phyloP scores from a whole-genome alignment of 2,113 vertebrate species.

The Aythya baeri region DNA sequence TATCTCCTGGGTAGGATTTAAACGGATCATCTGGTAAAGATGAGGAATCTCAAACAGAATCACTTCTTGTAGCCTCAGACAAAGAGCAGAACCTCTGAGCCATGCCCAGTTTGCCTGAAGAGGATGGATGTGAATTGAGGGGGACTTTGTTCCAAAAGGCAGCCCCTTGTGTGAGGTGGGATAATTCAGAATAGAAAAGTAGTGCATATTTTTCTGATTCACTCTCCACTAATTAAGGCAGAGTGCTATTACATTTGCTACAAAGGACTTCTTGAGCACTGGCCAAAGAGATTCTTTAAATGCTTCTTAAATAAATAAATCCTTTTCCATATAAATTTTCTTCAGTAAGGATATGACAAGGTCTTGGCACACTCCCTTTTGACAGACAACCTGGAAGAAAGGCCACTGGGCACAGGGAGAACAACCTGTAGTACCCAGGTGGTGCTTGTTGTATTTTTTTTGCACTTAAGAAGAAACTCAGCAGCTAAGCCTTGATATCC shows the following conservation, averaged over 20 bases:
- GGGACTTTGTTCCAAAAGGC: neutral
- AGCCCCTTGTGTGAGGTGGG: neutral
- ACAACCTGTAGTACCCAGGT: neutral
- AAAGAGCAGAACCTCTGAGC: neutral
- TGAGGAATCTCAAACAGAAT: neutral
- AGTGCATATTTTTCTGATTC: neutral
- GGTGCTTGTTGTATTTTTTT: neutral
- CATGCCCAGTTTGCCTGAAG: neutral
- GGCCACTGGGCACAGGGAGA: neutral
- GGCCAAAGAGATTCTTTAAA: conserved; percentile 28
- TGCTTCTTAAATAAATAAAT: neutral
- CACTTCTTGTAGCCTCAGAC: neutral
- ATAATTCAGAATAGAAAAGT: neutral
- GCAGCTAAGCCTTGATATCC: neutral
- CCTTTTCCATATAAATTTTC: conserved; percentile 4
- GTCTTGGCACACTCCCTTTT: neutral
- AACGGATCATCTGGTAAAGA: neutral
- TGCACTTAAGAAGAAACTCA: accelerated
- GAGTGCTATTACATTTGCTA: neutral
- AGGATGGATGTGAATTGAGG: neutral
- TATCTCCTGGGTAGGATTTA: neutral
- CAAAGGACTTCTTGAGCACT: neutral
- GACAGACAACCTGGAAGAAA: neutral
- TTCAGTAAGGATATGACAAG: neutral
- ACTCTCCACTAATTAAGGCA: neutral